Percentiles rank a stretch among this genome's conserved stretches.
phyloP scores from a whole-genome alignment of 2,113 vertebrate genomes.

The Polyodon spathula region DNA sequence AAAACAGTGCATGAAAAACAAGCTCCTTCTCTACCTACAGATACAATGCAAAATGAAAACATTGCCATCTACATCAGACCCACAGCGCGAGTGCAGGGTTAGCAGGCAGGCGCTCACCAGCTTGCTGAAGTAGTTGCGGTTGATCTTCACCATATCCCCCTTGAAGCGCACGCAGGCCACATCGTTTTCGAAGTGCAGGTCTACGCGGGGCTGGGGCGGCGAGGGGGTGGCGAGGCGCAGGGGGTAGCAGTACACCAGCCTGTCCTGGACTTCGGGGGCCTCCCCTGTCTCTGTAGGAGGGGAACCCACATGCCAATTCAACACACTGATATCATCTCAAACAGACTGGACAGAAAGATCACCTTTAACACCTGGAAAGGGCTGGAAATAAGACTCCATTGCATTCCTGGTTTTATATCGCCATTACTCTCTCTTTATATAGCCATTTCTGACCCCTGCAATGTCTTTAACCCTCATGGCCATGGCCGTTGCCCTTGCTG shows the following conservation, averaged over 20 bases:
- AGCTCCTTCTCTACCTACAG: too few relatives aligned
- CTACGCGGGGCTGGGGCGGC: constrained; percentile 71
- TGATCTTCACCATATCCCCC: constrained; percentile 94
- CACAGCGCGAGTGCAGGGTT: too few relatives aligned
- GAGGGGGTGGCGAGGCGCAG: constrained; percentile 69
- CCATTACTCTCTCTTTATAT: too few relatives aligned
- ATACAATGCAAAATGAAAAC: too few relatives aligned
- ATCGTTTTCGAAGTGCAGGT: constrained; percentile 89
- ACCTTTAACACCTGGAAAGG: neutral
- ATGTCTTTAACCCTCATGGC: too few relatives aligned
- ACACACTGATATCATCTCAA: too few relatives aligned
- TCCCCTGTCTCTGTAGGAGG: constrained; percentile 50
- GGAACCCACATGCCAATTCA: neutral
- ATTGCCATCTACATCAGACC: too few relatives aligned
- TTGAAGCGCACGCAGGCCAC: constrained; percentile 83
- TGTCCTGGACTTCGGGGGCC: constrained; percentile 59
- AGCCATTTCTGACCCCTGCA: too few relatives aligned
- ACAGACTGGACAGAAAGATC: too few relatives aligned
- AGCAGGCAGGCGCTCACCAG: constrained; percentile 77
- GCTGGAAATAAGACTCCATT: fast-evolving
- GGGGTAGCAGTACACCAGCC: constrained; percentile 87
- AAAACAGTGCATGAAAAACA: too few relatives aligned
- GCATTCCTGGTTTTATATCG: too few relatives aligned
- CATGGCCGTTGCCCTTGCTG: too few relatives aligned
- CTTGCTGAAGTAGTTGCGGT: constrained; percentile 90